A percentile compares a stretch with the other conserved stretches of the same genome.
These are phyloP conservation scores for Taxidea taxus DNA, from an alignment of 2,113 vertebrate genomes.

Conservation along the genomic window DNA sequence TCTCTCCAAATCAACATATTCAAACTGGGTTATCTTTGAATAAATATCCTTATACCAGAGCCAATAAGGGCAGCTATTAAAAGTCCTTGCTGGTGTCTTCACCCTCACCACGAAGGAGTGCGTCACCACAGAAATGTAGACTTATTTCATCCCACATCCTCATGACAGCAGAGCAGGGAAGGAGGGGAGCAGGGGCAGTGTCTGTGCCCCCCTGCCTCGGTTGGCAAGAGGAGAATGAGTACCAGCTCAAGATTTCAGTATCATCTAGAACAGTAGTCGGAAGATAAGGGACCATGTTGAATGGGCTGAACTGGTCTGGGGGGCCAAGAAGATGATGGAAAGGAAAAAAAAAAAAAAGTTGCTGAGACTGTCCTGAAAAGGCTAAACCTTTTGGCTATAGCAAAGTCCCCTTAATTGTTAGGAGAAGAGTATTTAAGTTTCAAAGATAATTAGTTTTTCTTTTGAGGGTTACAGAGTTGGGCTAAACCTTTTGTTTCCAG, in stretches of 20 bases:
- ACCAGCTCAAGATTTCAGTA: fast-evolving
- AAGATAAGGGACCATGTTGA: neutral
- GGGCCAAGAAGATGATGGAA: neutral
- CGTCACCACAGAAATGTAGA: neutral
- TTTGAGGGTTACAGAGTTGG: constrained; percentile 34
- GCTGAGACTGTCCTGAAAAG: constrained; percentile 21
- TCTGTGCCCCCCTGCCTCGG: neutral
- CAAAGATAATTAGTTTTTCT: constrained; percentile 62
- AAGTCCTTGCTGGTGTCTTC: neutral
- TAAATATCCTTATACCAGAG: neutral
- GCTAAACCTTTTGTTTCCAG: constrained; percentile 74
- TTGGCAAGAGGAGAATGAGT: neutral
- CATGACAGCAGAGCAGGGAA: neutral
- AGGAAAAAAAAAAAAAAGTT: neutral
- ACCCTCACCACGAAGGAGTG: neutral
- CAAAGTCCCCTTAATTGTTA: constrained; percentile 62
- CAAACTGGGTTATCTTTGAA: neutral
- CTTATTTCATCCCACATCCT: neutral
- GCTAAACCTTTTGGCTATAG: constrained; percentile 50
- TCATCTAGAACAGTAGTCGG: neutral
- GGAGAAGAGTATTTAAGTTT: constrained; percentile 68
- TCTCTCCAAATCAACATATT: neutral
- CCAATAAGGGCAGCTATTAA: neutral
- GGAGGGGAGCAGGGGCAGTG: neutral
- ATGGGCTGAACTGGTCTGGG: neutral